phyloP scores from a whole-genome alignment of 2,888 invertebrate species.

The Eilema caniola region DNA sequence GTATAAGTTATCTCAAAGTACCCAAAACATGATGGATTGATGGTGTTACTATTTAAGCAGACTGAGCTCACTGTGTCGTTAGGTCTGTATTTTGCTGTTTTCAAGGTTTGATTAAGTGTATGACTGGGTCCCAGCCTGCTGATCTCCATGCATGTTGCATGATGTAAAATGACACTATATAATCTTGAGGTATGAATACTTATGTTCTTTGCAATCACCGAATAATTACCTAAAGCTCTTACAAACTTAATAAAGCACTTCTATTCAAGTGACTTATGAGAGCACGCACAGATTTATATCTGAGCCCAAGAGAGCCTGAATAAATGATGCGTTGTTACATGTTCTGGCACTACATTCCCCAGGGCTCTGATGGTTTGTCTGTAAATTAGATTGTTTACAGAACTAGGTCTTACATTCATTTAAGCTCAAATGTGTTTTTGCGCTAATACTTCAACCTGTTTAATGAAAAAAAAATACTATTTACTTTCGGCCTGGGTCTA shows the following conservation, averaged over 20 bases:
- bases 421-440: no score
- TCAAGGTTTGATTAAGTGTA: no score
- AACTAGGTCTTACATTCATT: conserved; percentile 7
- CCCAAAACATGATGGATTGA: no score
- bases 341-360: conserved; percentile 37
- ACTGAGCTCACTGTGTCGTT: no score
- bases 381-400: conserved; percentile 52
- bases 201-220: neutral
- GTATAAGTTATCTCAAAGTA: no score
- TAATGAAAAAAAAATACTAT: neutral
- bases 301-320: conserved; percentile 49
- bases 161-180: no score
- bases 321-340: conserved; percentile 52
- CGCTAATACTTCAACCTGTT: no score
- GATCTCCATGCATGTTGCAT: no score
- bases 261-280: conserved; percentile 36
- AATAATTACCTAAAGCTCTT: neutral
- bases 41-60: no score
- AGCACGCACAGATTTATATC: conserved; percentile 46
- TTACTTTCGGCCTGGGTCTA: no score
- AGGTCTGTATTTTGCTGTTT: no score
- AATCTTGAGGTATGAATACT: neutral
- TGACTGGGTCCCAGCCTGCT: no score
- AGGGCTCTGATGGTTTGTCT: conserved; percentile 46
- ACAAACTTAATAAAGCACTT: conserved; percentile 15